phyloP scores from a whole-genome alignment of 2,113 vertebrate genomes.

The Fulmarus glacialis region DNA sequence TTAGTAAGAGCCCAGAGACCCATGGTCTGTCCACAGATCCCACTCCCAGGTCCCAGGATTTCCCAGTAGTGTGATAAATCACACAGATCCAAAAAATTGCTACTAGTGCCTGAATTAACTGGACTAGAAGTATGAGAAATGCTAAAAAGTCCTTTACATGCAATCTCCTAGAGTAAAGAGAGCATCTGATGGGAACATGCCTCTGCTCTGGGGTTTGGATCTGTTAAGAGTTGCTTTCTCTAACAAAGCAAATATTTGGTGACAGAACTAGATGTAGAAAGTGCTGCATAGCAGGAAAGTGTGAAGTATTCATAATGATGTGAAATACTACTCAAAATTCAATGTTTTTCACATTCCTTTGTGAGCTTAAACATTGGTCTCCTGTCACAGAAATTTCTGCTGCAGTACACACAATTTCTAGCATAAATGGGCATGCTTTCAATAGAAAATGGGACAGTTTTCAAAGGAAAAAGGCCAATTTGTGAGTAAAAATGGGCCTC shows the following conservation, averaged over 20 bases:
- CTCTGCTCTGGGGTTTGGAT: background rate
- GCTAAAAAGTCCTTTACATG: background rate
- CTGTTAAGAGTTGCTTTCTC: background rate
- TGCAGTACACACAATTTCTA: conserved; percentile 19
- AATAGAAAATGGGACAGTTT: conserved; percentile 33
- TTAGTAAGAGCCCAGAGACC: background rate
- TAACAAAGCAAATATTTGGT: conserved; percentile 42
- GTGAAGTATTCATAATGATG: conserved; percentile 26
- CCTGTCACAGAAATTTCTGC: conserved; percentile 43
- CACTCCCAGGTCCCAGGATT: accelerated
- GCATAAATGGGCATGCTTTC: conserved; percentile 29
- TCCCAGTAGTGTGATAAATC: background rate
- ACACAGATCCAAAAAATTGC: background rate
- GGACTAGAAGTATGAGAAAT: background rate
- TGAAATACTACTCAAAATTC: conserved; percentile 26
- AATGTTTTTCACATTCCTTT: conserved; percentile 5
- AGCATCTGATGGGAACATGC: background rate
- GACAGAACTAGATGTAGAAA: conserved; percentile 23
- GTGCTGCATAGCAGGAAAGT: background rate
- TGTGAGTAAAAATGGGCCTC: conserved; percentile 1
- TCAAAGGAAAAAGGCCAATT: conserved; percentile 35
- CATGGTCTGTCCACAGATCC: background rate
- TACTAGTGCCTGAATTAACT: background rate
- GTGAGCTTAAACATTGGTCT: background rate
- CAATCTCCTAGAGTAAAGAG: background rate